Conservation (phyloP, 2,113 vertebrate genomes). For the Cynocephalus volans region DNA sequence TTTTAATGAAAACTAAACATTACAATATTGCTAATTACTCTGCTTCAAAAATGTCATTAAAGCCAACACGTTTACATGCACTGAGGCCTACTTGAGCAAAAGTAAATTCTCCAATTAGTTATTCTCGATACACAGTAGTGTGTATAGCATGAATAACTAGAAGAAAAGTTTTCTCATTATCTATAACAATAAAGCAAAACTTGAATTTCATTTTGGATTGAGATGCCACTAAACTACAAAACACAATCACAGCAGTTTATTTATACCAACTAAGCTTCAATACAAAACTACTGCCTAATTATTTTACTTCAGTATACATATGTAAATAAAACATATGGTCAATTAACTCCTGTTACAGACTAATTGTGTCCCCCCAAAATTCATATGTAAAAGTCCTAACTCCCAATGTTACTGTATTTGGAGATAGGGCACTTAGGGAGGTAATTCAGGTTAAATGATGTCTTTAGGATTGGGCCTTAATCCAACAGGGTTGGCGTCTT, state of each 20-base stretch:
- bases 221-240: slow-evolving; percentile 5
- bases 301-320: slow-evolving; percentile 24
- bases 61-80: slow-evolving; percentile 2
- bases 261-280: not conserved
- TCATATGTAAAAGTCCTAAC: not conserved
- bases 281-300: slow-evolving; percentile 9
- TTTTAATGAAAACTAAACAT: slow-evolving; percentile 73
- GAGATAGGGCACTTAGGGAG: not conserved
- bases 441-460: not conserved
- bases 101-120: slow-evolving; percentile 41
- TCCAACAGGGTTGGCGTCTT: not conserved
- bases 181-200: not conserved
- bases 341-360: not conserved
- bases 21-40: slow-evolving; percentile 47
- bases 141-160: not conserved
- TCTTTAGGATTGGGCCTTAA: not conserved
- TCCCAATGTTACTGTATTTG: not conserved
- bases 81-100: slow-evolving; percentile 40
- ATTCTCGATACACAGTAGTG: not conserved
- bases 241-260: not conserved
- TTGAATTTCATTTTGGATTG: slow-evolving; percentile 24
- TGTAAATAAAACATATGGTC: not conserved
- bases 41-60: slow-evolving; percentile 59
- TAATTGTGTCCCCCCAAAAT: not conserved
- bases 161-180: slow-evolving; percentile 17